Evolutionary conservation across 2,113 vertebrate genomes (phyloP).

Genomic region (Pomatorhinus ruficollis): DNA sequence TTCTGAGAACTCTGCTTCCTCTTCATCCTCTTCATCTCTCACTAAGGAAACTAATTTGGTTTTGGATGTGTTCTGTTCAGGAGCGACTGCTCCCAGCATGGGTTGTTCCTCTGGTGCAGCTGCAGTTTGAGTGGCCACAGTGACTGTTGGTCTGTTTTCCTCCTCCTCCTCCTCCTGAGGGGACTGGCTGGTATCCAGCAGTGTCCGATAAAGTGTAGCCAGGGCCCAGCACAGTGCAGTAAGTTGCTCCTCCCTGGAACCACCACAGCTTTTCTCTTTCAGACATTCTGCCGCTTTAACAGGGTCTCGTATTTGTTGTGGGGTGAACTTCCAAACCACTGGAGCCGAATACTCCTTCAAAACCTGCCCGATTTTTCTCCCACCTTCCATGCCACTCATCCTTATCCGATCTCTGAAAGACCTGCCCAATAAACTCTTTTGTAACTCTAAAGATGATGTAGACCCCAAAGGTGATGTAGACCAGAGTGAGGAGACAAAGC

Average conservation of each 20-base stretch:
- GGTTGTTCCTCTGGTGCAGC: background rate
- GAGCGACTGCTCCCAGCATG: rapidly evolving
- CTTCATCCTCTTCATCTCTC: background rate
- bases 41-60: too few species aligned
- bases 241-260: background rate
- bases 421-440: background rate
- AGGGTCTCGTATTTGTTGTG: background rate
- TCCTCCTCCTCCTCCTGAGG: background rate
- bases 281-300: background rate
- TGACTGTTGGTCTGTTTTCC: background rate
- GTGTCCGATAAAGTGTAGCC: background rate
- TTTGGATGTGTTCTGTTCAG: background rate
- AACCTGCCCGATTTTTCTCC: background rate
- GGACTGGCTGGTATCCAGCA: background rate
- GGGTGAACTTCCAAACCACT: background rate
- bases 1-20: background rate
- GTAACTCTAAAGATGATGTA: background rate
- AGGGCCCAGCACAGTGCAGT: background rate
- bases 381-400: background rate
- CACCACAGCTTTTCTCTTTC: background rate
- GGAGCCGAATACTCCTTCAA: background rate
- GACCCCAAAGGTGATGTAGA: background rate
- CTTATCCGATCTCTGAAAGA: background rate
- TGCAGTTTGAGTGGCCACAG: background rate
- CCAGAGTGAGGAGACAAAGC: background rate